These are phyloP conservation scores for Girardinus metallicus DNA, from an alignment of 2,797 vertebrate genomes.

Conservation along the genomic window DNA sequence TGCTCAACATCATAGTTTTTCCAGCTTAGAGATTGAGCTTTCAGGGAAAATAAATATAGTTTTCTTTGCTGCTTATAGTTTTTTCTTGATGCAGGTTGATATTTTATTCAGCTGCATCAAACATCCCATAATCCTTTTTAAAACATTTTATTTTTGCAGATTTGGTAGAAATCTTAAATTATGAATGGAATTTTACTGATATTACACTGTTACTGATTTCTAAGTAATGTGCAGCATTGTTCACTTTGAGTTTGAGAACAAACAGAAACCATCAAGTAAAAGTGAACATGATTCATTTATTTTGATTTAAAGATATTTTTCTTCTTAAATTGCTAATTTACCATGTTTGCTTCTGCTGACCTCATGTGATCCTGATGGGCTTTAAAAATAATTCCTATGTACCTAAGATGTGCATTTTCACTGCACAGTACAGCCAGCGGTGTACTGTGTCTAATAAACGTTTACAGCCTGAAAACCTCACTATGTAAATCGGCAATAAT, in stretches of 20 bases:
- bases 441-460: slow-evolving; percentile 42
- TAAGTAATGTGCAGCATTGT: not conserved
- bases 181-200: not conserved
- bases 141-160: not conserved
- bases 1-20: not conserved
- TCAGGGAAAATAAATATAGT: not conserved
- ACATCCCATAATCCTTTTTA: not conserved
- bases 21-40: not conserved
- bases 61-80: not conserved
- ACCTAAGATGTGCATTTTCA: slow-evolving; percentile 25
- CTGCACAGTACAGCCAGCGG: slow-evolving; percentile 23
- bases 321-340: not conserved
- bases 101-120: not conserved
- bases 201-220: no score
- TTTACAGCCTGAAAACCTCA: slow-evolving; percentile 35
- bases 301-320: not conserved
- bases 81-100: not conserved
- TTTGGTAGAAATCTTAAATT: not conserved
- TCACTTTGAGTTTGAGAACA: not conserved
- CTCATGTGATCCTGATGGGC: slow-evolving; percentile 9
- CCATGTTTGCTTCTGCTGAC: not conserved
- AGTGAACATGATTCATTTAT: not conserved
- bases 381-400: slow-evolving; percentile 26
- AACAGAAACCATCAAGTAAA: not conserved
- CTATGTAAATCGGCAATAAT: slow-evolving; percentile 62